Conservation (phyloP, 2,888 invertebrate genomes). For the Lithophane ornitopus region DNA sequence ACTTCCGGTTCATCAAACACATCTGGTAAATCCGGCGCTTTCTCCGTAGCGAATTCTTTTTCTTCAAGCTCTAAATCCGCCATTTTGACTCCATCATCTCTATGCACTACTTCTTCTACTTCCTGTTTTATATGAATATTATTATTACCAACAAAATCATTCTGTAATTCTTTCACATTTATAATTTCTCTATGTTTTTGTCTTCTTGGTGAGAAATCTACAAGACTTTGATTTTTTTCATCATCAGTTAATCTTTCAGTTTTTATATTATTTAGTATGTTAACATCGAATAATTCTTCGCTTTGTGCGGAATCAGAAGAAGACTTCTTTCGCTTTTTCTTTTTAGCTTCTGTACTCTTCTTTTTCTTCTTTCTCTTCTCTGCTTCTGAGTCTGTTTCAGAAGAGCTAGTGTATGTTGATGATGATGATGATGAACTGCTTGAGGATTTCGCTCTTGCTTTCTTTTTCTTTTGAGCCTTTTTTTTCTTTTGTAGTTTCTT, state of each 20-base stretch:
- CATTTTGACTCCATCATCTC: constrained; percentile 27
- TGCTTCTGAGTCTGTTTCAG: constrained; percentile 72
- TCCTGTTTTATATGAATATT: constrained; percentile 84
- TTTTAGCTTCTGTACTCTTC: constrained; percentile 68
- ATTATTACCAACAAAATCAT: constrained; percentile 83
- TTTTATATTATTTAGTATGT: constrained; percentile 86
- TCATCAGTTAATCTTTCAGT: constrained; percentile 85
- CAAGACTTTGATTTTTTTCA: constrained; percentile 77
- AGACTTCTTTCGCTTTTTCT: constrained; percentile 77
- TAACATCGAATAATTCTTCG: constrained; percentile 84
- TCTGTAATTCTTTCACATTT: constrained; percentile 86
- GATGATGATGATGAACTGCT: constrained; percentile 72
- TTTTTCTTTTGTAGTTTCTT: constrained; percentile 82
- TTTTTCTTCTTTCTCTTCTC: constrained; percentile 65
- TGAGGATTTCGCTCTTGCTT: constrained; percentile 72
- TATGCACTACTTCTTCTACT: constrained; percentile 65
- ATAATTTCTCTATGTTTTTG: constrained; percentile 84
- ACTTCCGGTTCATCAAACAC: constrained; percentile 1
- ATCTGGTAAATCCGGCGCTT: constrained; percentile 16
- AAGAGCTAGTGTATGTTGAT: constrained; percentile 50
- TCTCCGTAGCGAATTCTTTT: constrained; percentile 57
- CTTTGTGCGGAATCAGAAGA: constrained; percentile 77
- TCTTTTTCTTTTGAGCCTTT: constrained; percentile 81
- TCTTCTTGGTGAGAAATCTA: constrained; percentile 80
- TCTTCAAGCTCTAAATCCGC: constrained; percentile 39